phyloP scores from a whole-genome alignment of 2,797 vertebrate genomes.

The Lepilemur ruficaudatus region DNA sequence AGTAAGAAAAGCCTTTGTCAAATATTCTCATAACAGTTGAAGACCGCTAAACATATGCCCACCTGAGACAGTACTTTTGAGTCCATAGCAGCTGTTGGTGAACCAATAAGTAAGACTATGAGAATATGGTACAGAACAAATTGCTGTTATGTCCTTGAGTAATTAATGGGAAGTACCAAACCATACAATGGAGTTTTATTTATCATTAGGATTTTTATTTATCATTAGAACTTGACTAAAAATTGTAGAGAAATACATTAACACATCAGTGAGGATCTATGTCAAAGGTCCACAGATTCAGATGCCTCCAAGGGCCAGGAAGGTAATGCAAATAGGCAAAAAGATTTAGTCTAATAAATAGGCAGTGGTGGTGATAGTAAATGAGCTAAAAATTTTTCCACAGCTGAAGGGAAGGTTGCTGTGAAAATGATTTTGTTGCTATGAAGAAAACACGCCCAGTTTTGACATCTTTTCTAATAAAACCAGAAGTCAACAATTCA shows the following conservation, averaged over 20 bases:
- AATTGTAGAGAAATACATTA: neutral
- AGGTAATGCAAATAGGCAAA: neutral
- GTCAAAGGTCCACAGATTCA: neutral
- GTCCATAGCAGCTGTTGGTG: neutral
- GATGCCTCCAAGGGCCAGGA: neutral
- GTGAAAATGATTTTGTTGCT: neutral
- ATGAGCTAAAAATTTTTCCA: neutral
- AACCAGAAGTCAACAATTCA: neutral
- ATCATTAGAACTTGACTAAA: neutral
- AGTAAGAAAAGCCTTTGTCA: neutral
- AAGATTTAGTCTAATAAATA: neutral
- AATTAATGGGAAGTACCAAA: neutral
- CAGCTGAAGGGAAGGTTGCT: neutral
- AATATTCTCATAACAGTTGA: neutral
- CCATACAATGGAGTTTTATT: neutral
- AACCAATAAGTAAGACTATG: neutral
- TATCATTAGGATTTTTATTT: constrained; percentile 1
- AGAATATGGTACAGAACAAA: neutral
- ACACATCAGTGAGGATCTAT: neutral
- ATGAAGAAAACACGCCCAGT: neutral
- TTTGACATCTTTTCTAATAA: constrained; percentile 4
- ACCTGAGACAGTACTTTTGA: neutral
- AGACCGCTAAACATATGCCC: neutral
- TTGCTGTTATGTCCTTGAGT: neutral
- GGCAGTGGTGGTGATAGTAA: neutral